Percentiles rank a stretch among this genome's conserved stretches.
phyloP scores from a whole-genome alignment of 2,888 invertebrate genomes.

The Operophtera brumata region DNA sequence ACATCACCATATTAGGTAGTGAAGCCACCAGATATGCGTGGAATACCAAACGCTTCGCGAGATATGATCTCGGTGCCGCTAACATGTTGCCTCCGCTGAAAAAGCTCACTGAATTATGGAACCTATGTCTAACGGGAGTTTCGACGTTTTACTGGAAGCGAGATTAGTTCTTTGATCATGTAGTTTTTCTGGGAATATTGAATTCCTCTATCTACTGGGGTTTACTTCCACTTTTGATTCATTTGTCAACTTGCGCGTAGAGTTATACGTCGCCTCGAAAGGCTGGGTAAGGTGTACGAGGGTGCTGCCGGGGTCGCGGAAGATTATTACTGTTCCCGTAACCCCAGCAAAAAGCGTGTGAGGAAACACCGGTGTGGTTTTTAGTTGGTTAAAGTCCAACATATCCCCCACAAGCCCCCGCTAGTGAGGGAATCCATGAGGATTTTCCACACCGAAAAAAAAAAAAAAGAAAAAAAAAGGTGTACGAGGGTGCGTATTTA shows the following conservation, averaged over 20 bases:
- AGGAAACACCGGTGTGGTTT: no score
- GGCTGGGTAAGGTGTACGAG: not conserved
- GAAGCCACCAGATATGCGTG: slow-evolving; percentile 11
- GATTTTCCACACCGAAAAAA: no score
- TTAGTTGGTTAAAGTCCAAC: no score
- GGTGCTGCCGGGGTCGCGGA: no score
- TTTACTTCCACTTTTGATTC: not conserved
- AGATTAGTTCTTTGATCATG: not conserved
- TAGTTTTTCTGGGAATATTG: slow-evolving; percentile 1
- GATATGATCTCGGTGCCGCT: slow-evolving; percentile 22
- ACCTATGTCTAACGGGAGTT: slow-evolving; percentile 8
- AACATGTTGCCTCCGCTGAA: slow-evolving; percentile 16
- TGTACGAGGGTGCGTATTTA: no score
- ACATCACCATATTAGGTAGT: slow-evolving; percentile 12
- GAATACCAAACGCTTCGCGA: slow-evolving; percentile 22
- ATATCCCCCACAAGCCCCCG: no score
- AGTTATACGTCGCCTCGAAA: no score
- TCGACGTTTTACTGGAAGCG: slow-evolving; percentile 1
- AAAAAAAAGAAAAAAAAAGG: no score
- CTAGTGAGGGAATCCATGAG: no score
- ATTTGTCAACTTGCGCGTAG: not conserved
- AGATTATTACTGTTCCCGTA: no score
- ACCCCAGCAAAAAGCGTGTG: no score
- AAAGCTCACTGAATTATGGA: slow-evolving; percentile 23
- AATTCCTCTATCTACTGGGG: no score